phyloP scores from a whole-genome alignment of 2,113 vertebrate genomes.

The Dicaeum eximium region DNA sequence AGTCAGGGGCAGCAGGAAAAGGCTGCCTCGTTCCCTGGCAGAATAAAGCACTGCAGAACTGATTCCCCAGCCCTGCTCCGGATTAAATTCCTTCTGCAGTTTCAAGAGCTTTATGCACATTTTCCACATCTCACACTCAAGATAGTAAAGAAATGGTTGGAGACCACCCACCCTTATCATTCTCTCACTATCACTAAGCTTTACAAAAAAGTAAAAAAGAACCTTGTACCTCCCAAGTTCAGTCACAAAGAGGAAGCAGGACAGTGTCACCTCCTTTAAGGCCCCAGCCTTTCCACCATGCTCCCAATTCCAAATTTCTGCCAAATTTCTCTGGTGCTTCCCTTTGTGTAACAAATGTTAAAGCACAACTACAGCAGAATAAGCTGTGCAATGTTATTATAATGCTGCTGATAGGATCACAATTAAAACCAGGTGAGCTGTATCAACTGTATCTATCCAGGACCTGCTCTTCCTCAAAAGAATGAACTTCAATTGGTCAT shows the following conservation, averaged over 20 bases:
- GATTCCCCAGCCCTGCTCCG: not conserved
- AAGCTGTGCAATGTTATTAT: not conserved
- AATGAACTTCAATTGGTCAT: not conserved
- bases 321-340: not conserved
- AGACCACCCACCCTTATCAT: not conserved
- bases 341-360: fast-evolving
- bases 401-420: not conserved
- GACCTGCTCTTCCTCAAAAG: not conserved
- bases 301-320: not conserved
- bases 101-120: not conserved
- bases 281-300: not conserved
- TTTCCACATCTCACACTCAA: not conserved
- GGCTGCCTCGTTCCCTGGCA: not conserved
- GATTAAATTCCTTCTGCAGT: not conserved
- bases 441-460: not conserved
- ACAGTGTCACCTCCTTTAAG: not conserved
- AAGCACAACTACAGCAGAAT: not conserved
- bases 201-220: not conserved
- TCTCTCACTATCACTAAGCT: not conserved
- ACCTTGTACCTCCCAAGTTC: not conserved
- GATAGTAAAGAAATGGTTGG: not conserved
- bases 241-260: not conserved
- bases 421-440: not conserved
- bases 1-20: not conserved
- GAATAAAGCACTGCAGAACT: not conserved